Conservation (phyloP, 2,888 invertebrate species). For the Octonoba sinensis region DNA sequence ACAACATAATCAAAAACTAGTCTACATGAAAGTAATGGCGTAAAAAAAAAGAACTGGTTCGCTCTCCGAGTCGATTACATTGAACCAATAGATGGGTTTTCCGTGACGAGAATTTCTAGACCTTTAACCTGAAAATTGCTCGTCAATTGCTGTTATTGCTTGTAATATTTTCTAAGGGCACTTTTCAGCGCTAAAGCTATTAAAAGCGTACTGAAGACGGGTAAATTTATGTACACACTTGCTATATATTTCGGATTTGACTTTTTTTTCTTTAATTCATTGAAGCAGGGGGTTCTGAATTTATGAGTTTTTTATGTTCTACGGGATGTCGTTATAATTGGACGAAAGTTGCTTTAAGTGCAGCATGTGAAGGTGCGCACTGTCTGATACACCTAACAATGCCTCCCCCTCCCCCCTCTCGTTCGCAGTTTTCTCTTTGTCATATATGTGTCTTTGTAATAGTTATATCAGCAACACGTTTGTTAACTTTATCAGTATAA, state of each 20-base stretch:
- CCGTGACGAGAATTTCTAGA: conserved; percentile 34
- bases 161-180: conserved; percentile 49
- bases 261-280: conserved; percentile 4
- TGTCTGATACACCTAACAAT: too few relatives aligned
- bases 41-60: conserved; percentile 13
- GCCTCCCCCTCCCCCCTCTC: too few relatives aligned
- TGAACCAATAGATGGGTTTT: conserved; percentile 10
- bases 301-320: conserved; percentile 30
- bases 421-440: too few relatives aligned
- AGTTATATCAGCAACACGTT: too few relatives aligned
- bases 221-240: conserved; percentile 39
- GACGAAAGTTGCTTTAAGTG: conserved; percentile 11
- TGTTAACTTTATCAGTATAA: too few relatives aligned
- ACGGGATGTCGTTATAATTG: conserved; percentile 13
- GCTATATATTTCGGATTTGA: conserved; percentile 1
- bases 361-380: too few relatives aligned
- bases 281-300: conserved; percentile 8
- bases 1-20: conserved; percentile 22
- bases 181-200: conserved; percentile 27
- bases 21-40: conserved; percentile 1
- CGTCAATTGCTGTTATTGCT: conserved; percentile 57
- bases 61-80: not conserved
- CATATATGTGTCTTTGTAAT: too few relatives aligned
- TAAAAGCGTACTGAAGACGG: conserved; percentile 1
- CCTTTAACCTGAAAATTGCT: conserved; percentile 44